A percentile compares a stretch with the other conserved stretches of the same genome.
These are phyloP conservation scores for Vanacampus margaritifer DNA, from an alignment of 2,113 vertebrate genomes.

Conservation along the genomic window DNA sequence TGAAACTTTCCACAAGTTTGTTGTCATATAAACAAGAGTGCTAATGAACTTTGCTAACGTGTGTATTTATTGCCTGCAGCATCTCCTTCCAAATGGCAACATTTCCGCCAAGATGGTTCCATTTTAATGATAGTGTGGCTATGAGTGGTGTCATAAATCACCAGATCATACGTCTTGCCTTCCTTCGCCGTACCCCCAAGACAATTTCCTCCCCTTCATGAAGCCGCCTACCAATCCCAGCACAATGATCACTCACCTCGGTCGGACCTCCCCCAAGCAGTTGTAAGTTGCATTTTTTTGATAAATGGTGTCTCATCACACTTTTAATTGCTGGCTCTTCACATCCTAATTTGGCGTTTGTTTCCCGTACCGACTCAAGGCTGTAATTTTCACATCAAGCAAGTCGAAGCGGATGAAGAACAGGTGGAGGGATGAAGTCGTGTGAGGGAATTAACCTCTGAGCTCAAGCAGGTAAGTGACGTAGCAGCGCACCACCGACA, in stretches of 20 bases:
- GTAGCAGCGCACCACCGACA: conserved; percentile 35
- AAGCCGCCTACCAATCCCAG: conserved; percentile 89
- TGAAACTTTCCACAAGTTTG: background rate
- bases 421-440: conserved; percentile 61
- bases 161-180: conserved; percentile 79
- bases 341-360: conserved; percentile 77
- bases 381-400: conserved; percentile 73
- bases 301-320: conserved; percentile 78
- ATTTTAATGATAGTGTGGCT: conserved; percentile 96
- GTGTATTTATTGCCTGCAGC: background rate
- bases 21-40: background rate
- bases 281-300: conserved; percentile 78
- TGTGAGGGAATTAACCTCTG: conserved; percentile 24
- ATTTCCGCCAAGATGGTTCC: conserved; percentile 77
- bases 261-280: conserved; percentile 74
- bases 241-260: conserved; percentile 81
- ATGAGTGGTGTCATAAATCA: conserved; percentile 88
- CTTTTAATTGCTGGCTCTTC: conserved; percentile 74
- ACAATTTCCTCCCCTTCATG: conserved; percentile 88
- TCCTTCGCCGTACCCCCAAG: conserved; percentile 79
- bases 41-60: background rate
- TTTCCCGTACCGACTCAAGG: conserved; percentile 69
- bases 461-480: conserved; percentile 42
- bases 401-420: conserved; percentile 63
- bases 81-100: background rate